These are phyloP conservation scores for Eupristina koningsbergeri DNA, from an alignment of 1,140 invertebrate genomes.

Conservation along the genomic window DNA sequence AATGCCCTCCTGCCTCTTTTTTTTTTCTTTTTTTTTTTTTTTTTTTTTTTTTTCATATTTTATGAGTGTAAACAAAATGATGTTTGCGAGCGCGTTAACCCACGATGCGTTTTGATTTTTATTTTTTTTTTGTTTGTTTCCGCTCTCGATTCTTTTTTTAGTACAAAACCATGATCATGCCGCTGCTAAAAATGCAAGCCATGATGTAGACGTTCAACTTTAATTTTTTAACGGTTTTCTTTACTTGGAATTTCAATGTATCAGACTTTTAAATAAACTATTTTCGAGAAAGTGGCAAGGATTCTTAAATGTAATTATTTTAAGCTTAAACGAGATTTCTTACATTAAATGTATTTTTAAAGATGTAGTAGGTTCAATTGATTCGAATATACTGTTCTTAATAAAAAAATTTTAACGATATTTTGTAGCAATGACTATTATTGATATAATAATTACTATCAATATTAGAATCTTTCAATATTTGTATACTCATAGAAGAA, in stretches of 20 bases:
- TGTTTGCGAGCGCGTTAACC: constrained; percentile 11
- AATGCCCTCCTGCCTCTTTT: background rate
- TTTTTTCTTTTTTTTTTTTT: no score
- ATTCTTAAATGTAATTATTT: background rate
- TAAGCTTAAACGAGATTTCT: background rate
- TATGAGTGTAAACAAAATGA: constrained; percentile 11
- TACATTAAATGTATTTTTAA: background rate
- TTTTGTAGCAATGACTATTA: no score
- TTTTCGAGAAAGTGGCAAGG: background rate
- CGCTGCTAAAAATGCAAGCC: background rate
- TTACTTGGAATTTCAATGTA: no score
- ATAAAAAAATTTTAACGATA: background rate
- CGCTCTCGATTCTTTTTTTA: background rate
- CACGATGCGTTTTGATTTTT: background rate
- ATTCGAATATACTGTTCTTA: background rate
- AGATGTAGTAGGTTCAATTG: background rate
- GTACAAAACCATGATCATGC: no score
- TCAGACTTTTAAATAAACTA: background rate
- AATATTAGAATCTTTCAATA: no score
- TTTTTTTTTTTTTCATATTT: no score
- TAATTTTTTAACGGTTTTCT: background rate
- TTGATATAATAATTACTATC: no score
- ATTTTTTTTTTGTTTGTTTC: background rate
- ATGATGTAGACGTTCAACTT: background rate
- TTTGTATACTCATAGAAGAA: no score